Conservation (phyloP, 2,797 vertebrate genomes). For the Gymnoscopelus microlampas region DNA sequence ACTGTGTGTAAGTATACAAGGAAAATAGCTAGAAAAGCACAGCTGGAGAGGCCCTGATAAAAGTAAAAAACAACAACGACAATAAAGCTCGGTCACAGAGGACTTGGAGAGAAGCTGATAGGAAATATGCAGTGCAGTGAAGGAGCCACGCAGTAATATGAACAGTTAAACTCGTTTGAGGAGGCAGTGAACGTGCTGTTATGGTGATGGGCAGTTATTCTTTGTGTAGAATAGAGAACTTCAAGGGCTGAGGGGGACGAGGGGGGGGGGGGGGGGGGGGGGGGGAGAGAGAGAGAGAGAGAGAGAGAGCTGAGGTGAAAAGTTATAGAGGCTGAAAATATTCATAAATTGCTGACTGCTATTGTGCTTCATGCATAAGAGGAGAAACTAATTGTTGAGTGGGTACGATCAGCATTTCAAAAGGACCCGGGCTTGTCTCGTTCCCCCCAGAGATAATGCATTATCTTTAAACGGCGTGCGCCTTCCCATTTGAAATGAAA, state of each 20-base stretch:
- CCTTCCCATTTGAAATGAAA: conserved; percentile 43
- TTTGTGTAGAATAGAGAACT: conserved; percentile 26
- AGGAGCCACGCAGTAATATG: conserved; percentile 13
- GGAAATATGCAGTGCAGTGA: conserved; percentile 8
- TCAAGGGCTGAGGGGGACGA: conserved; percentile 55
- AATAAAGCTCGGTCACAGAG: too few relatives aligned
- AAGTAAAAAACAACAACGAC: too few relatives aligned
- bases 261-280: conserved; percentile 23
- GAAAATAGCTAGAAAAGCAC: too few relatives aligned
- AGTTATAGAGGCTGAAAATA: conserved; percentile 13
- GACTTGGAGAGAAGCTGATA: conserved; percentile 1
- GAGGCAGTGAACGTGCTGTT: conserved; percentile 36
- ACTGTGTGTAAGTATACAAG: too few relatives aligned
- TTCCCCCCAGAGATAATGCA: conserved; percentile 36
- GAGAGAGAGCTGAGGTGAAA: background rate
- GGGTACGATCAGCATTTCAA: background rate
- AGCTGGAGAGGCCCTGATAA: too few relatives aligned
- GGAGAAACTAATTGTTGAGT: conserved; percentile 51
- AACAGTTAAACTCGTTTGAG: conserved; percentile 42
- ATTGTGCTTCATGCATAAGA: conserved; percentile 33
- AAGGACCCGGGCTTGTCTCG: conserved; percentile 22
- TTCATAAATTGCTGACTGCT: conserved; percentile 56
- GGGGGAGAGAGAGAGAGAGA: conserved; percentile 22
- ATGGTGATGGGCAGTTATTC: conserved; percentile 53
- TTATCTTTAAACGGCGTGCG: conserved; percentile 30